Base-by-base conservation (phyloP, 2,888 invertebrate species). In the Yponomeuta malinellus region DNA sequence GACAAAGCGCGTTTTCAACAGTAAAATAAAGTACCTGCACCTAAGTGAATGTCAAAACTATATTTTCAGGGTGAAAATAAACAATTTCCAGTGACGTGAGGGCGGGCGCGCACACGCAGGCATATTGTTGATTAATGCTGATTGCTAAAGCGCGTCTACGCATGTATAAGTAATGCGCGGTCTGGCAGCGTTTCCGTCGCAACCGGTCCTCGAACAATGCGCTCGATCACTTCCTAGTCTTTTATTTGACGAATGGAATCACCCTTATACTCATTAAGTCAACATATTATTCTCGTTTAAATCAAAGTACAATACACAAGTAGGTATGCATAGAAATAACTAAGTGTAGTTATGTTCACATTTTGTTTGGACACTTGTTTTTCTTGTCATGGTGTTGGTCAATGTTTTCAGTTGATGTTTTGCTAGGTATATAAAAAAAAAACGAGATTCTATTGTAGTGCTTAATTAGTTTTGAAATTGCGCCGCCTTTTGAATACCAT, bases 41-140 rank as follows among this genome's bases (percentile, higher is more conserved):
- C 59, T 71, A 71, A 71, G 71, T 71, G 75, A 79, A 78, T 78
- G 83, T 82, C 83, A 81, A 48, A 80, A 84, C 78, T 78, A 78
- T 84, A 85, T 86, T 85, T 85, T 85, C 83, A 82, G 78, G 76
- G 78, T 78, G 81, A 84, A 86, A 85, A 88, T 86, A 87, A 87
- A 88, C 88, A 89, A 90, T 87, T 89, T 87, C 86, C 82, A 83
- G 78, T 77, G 78, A 79, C 77, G 82, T 82, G 83, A 81, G 81
- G 79, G 77, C 81, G 85, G 87, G 87, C 87, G 84, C 82, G 83
- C 83, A 81, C 65, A 70, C 65, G 65, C 64, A 70, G 82, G 85
- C 86, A 86, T 85, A 87, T 87, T 83, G 86, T 85, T 90, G 91
- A 91, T 90, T 85, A 90, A 91, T 91, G 91, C 85, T 91, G 90